Percentiles rank a stretch among this genome's conserved stretches.
Conservation (phyloP, 2,113 vertebrate genomes). For the Boulengeromyrus knoepffleri region DNA sequence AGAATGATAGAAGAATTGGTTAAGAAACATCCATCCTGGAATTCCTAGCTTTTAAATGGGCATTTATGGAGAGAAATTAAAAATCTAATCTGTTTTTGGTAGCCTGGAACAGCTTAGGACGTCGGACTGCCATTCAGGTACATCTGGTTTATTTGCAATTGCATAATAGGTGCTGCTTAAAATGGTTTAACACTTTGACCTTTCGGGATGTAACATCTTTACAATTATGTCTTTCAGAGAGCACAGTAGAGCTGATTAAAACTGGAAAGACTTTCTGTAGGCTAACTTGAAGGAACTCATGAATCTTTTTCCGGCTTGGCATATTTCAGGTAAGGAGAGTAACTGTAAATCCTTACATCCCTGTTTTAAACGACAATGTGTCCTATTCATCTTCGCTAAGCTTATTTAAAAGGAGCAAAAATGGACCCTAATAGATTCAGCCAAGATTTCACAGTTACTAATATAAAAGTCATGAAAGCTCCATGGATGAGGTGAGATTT, state of each 20-base stretch:
- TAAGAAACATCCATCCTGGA: background rate
- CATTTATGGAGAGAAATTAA: background rate
- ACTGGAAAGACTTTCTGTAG: constrained; percentile 6
- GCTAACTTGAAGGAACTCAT: background rate
- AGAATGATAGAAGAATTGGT: background rate
- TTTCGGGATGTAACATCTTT: background rate
- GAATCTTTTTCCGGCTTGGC: background rate
- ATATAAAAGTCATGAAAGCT: background rate
- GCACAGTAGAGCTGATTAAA: constrained; percentile 1
- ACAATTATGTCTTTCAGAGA: constrained; percentile 5
- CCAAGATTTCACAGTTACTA: background rate
- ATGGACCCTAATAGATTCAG: constrained; percentile 15
- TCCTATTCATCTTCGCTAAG: constrained; percentile 20
- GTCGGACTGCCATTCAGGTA: background rate
- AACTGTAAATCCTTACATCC: constrained; percentile 9
- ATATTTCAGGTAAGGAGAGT: background rate
- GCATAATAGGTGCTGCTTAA: background rate
- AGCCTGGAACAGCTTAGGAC: background rate
- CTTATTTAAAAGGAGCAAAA: constrained; percentile 16
- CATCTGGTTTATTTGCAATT: background rate
- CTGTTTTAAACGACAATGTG: constrained; percentile 22
- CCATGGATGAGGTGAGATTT: background rate
- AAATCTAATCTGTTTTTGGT: background rate
- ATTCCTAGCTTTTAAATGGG: background rate
- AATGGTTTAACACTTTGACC: constrained; percentile 8